These are phyloP conservation scores for Eurytoma californica DNA, from an alignment of 2,888 invertebrate species.

Conservation along the genomic window DNA sequence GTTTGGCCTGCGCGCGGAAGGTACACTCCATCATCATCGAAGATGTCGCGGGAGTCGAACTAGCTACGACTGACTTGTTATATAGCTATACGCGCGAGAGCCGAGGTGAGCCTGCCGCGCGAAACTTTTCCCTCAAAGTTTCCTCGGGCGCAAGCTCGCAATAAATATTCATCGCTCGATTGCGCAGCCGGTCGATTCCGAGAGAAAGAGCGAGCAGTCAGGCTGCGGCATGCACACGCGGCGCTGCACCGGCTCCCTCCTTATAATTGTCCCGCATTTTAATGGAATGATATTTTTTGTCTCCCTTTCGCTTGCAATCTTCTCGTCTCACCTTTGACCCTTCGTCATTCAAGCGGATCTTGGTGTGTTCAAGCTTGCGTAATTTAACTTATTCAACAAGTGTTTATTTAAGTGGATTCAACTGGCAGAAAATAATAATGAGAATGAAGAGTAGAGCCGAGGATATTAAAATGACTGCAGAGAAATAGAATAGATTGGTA, in stretches of 20 bases:
- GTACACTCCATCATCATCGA: constrained; percentile 49
- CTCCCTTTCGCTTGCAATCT: constrained; percentile 60
- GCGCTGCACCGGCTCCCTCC: neutral
- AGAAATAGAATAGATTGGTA: too few species aligned
- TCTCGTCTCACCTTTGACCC: too few species aligned
- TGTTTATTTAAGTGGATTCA: too few species aligned
- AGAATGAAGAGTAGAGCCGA: too few species aligned
- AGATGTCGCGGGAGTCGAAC: constrained; percentile 28
- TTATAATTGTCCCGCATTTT: too few species aligned
- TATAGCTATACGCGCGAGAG: constrained; percentile 5
- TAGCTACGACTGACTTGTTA: neutral
- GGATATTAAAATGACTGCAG: too few species aligned
- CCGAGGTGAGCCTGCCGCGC: neutral
- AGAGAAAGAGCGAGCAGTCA: neutral
- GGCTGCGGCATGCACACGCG: neutral
- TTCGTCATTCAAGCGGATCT: neutral
- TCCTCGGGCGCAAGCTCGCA: constrained; percentile 22
- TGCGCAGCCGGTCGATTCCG: constrained; percentile 14
- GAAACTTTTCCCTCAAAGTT: constrained; percentile 43
- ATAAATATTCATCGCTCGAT: constrained; percentile 55
- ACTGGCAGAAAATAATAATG: too few species aligned
- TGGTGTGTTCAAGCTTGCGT: too few species aligned
- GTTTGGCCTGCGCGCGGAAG: neutral
- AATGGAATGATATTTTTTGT: neutral
- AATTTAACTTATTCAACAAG: too few species aligned